These are phyloP conservation scores for Acanthaster planci DNA, from an alignment of 35 echinoderm and acorn worm genomes.

Conservation along the genomic window DNA sequence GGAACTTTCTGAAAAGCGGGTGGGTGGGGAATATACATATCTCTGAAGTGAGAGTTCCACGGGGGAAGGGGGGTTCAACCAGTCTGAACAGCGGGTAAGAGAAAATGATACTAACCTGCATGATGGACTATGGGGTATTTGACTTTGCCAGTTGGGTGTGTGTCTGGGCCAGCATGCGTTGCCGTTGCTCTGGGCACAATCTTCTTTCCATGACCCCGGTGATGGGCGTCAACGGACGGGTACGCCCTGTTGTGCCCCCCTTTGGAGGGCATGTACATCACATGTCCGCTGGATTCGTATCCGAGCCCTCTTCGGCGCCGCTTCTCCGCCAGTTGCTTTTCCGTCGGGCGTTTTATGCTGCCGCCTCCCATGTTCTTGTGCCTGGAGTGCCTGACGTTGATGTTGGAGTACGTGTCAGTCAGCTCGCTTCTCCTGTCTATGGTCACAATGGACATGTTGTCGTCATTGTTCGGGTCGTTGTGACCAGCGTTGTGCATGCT, in stretches of 20 bases:
- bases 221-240: background rate
- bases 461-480: conserved; percentile 39
- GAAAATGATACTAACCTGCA: conserved; percentile 42
- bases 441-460: conserved; percentile 53
- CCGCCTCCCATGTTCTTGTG: background rate
- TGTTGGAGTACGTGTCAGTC: background rate
- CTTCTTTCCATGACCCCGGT: conserved; percentile 2
- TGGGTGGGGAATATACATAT: too few species aligned
- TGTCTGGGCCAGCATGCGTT: background rate
- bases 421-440: conserved; percentile 50
- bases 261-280: conserved; percentile 7
- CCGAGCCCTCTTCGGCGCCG: conserved; percentile 20
- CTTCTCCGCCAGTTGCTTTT: conserved; percentile 35
- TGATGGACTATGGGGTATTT: conserved; percentile 63
- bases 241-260: background rate
- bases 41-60: too few species aligned
- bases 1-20: too few species aligned
- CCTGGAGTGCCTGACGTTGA: conserved; percentile 10
- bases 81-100: too few species aligned
- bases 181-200: background rate
- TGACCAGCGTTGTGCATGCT: conserved; percentile 44
- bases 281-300: background rate
- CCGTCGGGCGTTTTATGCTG: background rate
- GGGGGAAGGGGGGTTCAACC: too few species aligned
- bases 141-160: conserved; percentile 26